Conservation (phyloP, 2,113 vertebrate genomes). For the Micronycteris hirsuta region DNA sequence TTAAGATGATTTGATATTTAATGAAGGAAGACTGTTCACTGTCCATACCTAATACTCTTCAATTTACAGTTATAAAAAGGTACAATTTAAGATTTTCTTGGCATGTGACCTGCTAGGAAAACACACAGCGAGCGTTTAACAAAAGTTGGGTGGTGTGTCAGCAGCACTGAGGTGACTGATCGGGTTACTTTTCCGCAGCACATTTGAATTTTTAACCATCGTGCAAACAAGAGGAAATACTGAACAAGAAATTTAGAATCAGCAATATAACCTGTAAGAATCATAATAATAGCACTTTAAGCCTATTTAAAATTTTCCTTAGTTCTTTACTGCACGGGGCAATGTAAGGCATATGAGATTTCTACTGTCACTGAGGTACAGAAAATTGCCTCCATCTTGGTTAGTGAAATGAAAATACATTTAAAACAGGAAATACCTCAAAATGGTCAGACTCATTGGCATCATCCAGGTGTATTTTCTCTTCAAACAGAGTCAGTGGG, state of each 20-base stretch:
- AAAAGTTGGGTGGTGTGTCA: neutral
- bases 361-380: neutral
- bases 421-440: conserved; percentile 82
- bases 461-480: conserved; percentile 96
- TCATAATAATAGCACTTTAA: neutral
- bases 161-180: neutral
- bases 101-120: neutral
- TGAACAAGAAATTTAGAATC: neutral
- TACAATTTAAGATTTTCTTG: neutral
- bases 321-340: neutral
- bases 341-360: neutral
- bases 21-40: neutral
- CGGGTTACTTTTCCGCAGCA: neutral
- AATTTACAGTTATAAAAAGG: conserved; percentile 15
- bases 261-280: neutral
- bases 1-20: neutral
- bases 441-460: conserved; percentile 99
- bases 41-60: neutral
- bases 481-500: conserved; percentile 93
- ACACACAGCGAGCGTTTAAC: neutral
- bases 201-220: neutral
- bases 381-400: neutral
- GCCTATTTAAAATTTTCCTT: neutral
- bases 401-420: neutral
- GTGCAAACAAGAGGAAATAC: neutral